Percentiles rank a stretch among this genome's conserved stretches.
Conservation (phyloP, 30 jellyfish, hydroid and myxozoan species). For the Pelagia noctiluca region DNA sequence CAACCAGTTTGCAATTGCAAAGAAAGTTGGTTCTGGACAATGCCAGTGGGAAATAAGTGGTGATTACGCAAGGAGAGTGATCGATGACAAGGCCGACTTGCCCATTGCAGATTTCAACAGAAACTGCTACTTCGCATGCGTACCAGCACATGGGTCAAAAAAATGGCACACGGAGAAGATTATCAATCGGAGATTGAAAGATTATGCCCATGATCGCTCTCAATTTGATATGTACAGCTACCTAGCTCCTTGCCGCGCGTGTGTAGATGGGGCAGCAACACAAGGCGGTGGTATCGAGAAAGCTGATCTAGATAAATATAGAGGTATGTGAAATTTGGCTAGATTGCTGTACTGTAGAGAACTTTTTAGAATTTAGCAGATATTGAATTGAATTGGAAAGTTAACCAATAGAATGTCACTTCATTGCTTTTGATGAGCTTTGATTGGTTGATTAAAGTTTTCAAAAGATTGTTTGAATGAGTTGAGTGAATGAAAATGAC, state of each 20-base stretch:
- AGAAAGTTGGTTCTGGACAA: neutral
- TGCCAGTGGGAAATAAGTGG: neutral
- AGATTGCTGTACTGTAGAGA: too few species aligned
- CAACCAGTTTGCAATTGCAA: slow-evolving; percentile 1
- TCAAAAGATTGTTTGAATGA: too few species aligned
- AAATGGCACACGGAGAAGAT: slow-evolving; percentile 4
- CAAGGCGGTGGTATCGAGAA: neutral
- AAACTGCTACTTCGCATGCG: neutral
- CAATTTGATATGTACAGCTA: neutral
- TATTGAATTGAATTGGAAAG: too few species aligned
- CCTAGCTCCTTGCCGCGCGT: neutral
- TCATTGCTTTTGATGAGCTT: too few species aligned
- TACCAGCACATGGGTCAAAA: neutral
- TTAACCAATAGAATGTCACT: too few species aligned
- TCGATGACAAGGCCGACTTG: neutral
- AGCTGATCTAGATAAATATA: neutral
- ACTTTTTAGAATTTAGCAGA: too few species aligned
- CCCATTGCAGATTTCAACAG: neutral
- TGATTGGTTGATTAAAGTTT: too few species aligned
- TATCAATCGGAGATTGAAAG: neutral
- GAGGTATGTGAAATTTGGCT: too few species aligned
- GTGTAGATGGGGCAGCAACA: neutral
- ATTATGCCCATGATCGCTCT: neutral
- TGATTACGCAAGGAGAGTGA: neutral
- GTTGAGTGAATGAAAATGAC: too few species aligned